phyloP scores from a whole-genome alignment of 1,140 invertebrate species.

The Tetranychus urticae region DNA sequence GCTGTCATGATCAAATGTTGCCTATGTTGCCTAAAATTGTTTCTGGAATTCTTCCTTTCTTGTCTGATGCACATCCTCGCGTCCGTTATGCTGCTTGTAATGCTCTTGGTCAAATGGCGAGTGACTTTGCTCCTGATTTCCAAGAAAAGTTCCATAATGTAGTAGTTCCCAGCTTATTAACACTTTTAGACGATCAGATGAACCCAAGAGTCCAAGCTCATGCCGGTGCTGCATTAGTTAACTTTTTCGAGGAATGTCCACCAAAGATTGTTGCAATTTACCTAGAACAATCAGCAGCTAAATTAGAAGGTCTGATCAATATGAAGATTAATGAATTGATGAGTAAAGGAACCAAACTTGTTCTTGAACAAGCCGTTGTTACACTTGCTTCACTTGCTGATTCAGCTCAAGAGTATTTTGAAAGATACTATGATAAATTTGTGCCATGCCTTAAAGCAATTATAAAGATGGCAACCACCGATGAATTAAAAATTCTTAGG shows the following conservation, averaged over 20 bases:
- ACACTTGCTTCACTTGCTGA: constrained; percentile 98
- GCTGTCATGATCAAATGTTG: constrained; percentile 95
- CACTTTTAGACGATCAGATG: constrained; percentile 66
- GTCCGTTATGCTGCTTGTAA: constrained; percentile 94
- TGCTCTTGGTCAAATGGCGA: constrained; percentile 96
- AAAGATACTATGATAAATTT: constrained; percentile 42
- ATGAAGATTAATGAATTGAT: constrained; percentile 70
- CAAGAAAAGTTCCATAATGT: constrained; percentile 93
- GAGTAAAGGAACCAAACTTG: constrained; percentile 70
- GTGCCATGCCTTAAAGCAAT: constrained; percentile 96
- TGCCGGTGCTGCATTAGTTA: constrained; percentile 71
- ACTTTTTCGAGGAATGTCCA: constrained; percentile 96
- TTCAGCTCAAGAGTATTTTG: constrained; percentile 87
- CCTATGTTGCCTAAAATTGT: constrained; percentile 68
- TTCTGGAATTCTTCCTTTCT: constrained; percentile 59
- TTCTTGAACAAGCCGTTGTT: constrained; percentile 91
- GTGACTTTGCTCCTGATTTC: constrained; percentile 86
- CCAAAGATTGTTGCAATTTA: constrained; percentile 77
- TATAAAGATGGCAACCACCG: constrained; percentile 68
- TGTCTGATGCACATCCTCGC: constrained; percentile 70
- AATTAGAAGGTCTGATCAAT: constrained; percentile 68
- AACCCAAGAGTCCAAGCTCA: constrained; percentile 75
- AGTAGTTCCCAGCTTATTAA: constrained; percentile 65
- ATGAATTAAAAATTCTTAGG: constrained; percentile 63
- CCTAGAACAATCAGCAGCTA: constrained; percentile 65